Percentiles rank a stretch among this genome's conserved stretches.
Evolutionary conservation across 2,797 vertebrate species (phyloP).

Genomic region (Enteromius mattozi): DNA sequence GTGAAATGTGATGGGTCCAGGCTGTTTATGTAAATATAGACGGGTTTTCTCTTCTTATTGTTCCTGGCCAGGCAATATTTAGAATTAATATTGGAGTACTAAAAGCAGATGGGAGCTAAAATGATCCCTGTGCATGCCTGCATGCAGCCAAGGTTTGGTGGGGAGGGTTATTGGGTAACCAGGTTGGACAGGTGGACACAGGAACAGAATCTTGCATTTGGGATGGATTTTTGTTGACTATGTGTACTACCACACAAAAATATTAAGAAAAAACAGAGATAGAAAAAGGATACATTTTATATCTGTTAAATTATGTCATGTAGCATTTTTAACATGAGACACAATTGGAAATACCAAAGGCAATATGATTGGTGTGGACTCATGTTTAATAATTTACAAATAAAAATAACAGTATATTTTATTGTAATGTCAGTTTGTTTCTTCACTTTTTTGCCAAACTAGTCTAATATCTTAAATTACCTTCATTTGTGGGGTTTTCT

Average conservation of each 20-base stretch:
- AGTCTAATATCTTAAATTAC: not conserved
- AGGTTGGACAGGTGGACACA: slow-evolving; percentile 3
- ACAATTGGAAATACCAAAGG: not conserved
- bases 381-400: not conserved
- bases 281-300: not conserved
- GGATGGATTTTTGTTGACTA: not conserved
- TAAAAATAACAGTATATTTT: not conserved
- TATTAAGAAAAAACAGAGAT: not conserved
- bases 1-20: slow-evolving; percentile 42
- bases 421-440: not conserved
- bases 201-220: not conserved
- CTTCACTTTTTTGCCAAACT: not conserved
- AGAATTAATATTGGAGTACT: slow-evolving; percentile 57
- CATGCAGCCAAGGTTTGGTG: not conserved
- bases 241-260: not conserved
- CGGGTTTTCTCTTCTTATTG: slow-evolving; percentile 30
- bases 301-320: not conserved
- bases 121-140: slow-evolving; percentile 46
- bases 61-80: slow-evolving; percentile 51
- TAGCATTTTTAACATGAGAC: not conserved
- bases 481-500: not conserved
- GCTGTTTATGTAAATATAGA: slow-evolving; percentile 54
- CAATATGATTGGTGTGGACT: not conserved
- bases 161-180: not conserved
- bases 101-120: slow-evolving; percentile 55